Conservation (phyloP, 1,140 invertebrate species). For the Tenebrio molitor region DNA sequence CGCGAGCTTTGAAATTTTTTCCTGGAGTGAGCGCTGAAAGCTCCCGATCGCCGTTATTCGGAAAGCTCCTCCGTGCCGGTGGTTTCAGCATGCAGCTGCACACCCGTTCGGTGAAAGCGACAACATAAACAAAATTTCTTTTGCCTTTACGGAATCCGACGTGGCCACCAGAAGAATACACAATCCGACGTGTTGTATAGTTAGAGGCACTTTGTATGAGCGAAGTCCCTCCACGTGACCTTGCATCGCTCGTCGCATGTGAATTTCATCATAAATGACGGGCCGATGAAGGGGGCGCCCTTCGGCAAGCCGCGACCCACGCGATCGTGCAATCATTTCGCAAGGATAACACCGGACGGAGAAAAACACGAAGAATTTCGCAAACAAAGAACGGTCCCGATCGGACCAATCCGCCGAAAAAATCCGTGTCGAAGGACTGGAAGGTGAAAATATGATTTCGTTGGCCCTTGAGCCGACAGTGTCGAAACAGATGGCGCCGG, state of each 20-base stretch:
- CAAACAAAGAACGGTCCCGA: too few species aligned
- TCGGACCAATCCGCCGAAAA: too few species aligned
- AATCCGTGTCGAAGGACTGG: too few species aligned
- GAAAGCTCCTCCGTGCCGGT: too few species aligned
- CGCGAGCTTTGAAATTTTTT: too few species aligned
- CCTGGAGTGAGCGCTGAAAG: background rate
- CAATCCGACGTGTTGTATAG: background rate
- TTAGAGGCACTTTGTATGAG: constrained; percentile 30
- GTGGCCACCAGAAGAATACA: constrained; percentile 9
- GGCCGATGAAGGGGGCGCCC: constrained; percentile 29
- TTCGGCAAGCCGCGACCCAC: constrained; percentile 12
- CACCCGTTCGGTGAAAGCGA: background rate
- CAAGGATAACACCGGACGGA: too few species aligned
- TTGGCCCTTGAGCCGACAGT: too few species aligned
- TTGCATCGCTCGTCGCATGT: constrained; percentile 36
- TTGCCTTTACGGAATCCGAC: constrained; percentile 28
- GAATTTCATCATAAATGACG: constrained; percentile 35
- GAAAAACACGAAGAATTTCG: too few species aligned
- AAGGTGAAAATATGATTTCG: too few species aligned
- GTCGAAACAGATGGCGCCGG: background rate
- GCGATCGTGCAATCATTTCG: too few species aligned
- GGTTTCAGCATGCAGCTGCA: constrained; percentile 10
- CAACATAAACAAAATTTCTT: constrained; percentile 39
- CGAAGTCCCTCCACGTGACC: constrained; percentile 14
- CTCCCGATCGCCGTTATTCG: too few species aligned